Base-by-base conservation (phyloP, 2,888 invertebrate genomes). In the Leucophenga montana region DNA sequence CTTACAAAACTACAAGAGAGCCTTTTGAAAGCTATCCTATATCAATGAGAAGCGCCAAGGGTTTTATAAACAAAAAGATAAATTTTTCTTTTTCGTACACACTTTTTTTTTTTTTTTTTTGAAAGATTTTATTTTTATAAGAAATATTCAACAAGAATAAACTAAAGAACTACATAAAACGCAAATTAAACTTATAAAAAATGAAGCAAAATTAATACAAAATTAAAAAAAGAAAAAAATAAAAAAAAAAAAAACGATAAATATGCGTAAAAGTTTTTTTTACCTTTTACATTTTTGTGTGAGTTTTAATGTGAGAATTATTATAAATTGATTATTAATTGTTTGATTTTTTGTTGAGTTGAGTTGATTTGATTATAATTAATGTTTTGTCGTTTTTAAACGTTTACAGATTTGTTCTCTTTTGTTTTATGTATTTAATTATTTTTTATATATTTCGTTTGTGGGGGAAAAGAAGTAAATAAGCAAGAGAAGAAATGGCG, bases 41-140 rank as follows among this genome's bases (percentile, higher is more conserved):
- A 77, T 85, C 79, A 88, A 88, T 88, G 88, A 39, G 39, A 88
- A 88, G 88, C 88, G 88, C 86, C 87, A 88, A 85, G 87, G 86
- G 86, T 86, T 87, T 92, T 91, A 79, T 85, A 93, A 92, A 92
- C 90, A 90, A 92, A 92, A 93, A 93, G 91, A 92, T 91, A 92
- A 92, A 91, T 92, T 92, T 91, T 91, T 93, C 92, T 92, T 89
- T 89, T 90, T 92, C 91, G 90, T 89, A 64, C 48, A 48, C 6
- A 13, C 61, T 70, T 71, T 71, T n/a, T n/a, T n/a, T n/a, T n/a
- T n/a, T n/a, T n/a, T n/a, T n/a, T n/a, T n/a, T 20, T 64, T 69
- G 66, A 70, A 64, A 71, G 75, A 67, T 67, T 27, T 70, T 68
- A 71, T 59, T 44, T 69, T 71, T 75, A 69, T 61, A 53, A 72